Conservation (phyloP, 2,888 invertebrate genomes). For the Auanema freiburgensis region DNA sequence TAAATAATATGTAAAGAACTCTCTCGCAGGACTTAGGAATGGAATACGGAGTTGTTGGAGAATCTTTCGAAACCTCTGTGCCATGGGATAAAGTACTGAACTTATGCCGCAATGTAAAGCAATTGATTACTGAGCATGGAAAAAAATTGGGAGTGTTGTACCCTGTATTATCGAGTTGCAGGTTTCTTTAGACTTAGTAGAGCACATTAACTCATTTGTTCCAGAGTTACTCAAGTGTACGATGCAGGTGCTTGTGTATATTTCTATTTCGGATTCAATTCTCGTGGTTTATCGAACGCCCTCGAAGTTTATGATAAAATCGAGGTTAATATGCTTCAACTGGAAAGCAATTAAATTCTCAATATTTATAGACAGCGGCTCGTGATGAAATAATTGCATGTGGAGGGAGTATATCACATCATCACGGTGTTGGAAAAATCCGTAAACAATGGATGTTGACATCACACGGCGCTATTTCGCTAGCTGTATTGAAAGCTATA, state of each 20-base stretch:
- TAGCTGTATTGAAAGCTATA: constrained; percentile 78
- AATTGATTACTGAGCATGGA: constrained; percentile 73
- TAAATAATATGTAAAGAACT: too few species aligned
- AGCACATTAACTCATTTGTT: not conserved
- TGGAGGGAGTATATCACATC: constrained; percentile 91
- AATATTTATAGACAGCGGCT: constrained; percentile 72
- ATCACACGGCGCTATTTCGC: constrained; percentile 82
- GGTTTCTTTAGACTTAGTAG: constrained; percentile 53
- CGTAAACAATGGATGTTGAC: constrained; percentile 83
- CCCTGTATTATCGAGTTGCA: constrained; percentile 68
- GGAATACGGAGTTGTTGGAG: constrained; percentile 83
- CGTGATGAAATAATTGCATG: constrained; percentile 87
- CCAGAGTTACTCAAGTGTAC: constrained; percentile 87
- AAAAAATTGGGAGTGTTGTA: constrained; percentile 67
- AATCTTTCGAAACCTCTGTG: constrained; percentile 97
- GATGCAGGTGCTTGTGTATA: constrained; percentile 96
- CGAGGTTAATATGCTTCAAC: constrained; percentile 69
- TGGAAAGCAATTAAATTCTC: not conserved
- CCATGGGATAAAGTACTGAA: constrained; percentile 75
- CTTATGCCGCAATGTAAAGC: constrained; percentile 87
- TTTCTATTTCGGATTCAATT: constrained; percentile 86
- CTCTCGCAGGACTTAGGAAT: constrained; percentile 88
- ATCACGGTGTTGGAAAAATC: constrained; percentile 81
- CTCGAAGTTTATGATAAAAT: constrained; percentile 82
- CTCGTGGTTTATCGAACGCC: constrained; percentile 72